These are phyloP conservation scores for Euclidia mi DNA, from an alignment of 2,888 invertebrate genomes.

Conservation along the genomic window DNA sequence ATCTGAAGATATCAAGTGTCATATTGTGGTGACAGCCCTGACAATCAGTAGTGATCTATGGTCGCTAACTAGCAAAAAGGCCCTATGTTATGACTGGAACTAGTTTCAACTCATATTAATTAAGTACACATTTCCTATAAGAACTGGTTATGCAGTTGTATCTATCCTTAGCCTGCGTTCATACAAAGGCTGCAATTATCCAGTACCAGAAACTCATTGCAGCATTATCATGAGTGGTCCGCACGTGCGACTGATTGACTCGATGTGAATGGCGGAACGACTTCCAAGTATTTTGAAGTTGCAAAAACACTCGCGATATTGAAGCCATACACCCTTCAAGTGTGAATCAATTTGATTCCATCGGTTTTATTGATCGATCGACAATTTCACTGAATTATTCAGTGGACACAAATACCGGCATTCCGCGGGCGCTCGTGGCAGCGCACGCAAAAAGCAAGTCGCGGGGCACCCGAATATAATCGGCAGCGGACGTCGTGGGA, in stretches of 20 bases:
- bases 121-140: constrained; percentile 64
- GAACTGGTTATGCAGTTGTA: constrained; percentile 67
- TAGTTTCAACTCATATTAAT: constrained; percentile 62
- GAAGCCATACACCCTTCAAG: constrained; percentile 84
- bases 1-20: constrained; percentile 43
- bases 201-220: constrained; percentile 68
- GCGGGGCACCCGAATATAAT: constrained; percentile 75
- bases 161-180: constrained; percentile 53
- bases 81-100: constrained; percentile 54
- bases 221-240: constrained; percentile 73
- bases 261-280: constrained; percentile 81
- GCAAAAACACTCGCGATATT: constrained; percentile 83
- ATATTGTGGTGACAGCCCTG: constrained; percentile 55
- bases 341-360: constrained; percentile 89
- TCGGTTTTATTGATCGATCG: constrained; percentile 89
- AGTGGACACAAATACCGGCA: constrained; percentile 86
- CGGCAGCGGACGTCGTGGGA: constrained; percentile 79
- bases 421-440: constrained; percentile 81
- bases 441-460: constrained; percentile 74
- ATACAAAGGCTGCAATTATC: constrained; percentile 72
- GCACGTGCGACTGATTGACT: constrained; percentile 84
- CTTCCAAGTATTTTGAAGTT: constrained; percentile 82
- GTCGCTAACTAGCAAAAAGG: constrained; percentile 60
- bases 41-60: constrained; percentile 65
- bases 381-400: constrained; percentile 88